Conservation (phyloP, 2,888 invertebrate genomes). For the Hanleya hanleyi region DNA sequence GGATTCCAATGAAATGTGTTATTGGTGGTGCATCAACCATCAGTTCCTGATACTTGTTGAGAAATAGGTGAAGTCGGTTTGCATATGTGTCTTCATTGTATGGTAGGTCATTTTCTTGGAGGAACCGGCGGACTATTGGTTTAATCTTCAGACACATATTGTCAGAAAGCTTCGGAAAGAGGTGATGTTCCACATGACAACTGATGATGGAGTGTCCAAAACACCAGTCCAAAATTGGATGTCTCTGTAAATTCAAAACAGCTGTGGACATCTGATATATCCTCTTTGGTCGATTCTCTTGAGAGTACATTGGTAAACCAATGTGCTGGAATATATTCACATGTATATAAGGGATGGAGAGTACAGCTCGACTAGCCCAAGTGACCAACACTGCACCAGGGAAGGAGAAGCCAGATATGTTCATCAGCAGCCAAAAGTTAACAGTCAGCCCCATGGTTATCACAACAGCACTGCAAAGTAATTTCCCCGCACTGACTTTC, state of each 20-base stretch:
- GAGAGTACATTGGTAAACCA: constrained; percentile 70
- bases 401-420: constrained; percentile 50
- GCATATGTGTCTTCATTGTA: constrained; percentile 66
- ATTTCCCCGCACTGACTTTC: constrained; percentile 9
- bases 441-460: constrained; percentile 47
- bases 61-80: constrained; percentile 56
- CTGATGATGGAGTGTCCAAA: constrained; percentile 69
- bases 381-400: constrained; percentile 45
- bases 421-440: constrained; percentile 50
- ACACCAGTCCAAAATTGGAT: constrained; percentile 38
- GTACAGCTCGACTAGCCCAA: constrained; percentile 45
- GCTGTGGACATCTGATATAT: constrained; percentile 71
- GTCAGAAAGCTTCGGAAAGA: constrained; percentile 69
- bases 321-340: constrained; percentile 72
- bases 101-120: constrained; percentile 58
- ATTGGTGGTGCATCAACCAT: constrained; percentile 72
- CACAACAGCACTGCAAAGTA: constrained; percentile 30
- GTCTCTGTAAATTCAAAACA: not conserved
- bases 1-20: constrained; percentile 71
- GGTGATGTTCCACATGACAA: constrained; percentile 71
- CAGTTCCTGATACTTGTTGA: constrained; percentile 59
- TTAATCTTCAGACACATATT: constrained; percentile 70
- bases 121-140: constrained; percentile 62
- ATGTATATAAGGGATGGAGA: constrained; percentile 68
- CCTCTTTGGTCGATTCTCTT: constrained; percentile 59